A percentile compares a stretch with the other conserved stretches of the same genome.
These are phyloP conservation scores for Stegastes partitus DNA, from an alignment of 2,113 vertebrate species.

Conservation along the genomic window DNA sequence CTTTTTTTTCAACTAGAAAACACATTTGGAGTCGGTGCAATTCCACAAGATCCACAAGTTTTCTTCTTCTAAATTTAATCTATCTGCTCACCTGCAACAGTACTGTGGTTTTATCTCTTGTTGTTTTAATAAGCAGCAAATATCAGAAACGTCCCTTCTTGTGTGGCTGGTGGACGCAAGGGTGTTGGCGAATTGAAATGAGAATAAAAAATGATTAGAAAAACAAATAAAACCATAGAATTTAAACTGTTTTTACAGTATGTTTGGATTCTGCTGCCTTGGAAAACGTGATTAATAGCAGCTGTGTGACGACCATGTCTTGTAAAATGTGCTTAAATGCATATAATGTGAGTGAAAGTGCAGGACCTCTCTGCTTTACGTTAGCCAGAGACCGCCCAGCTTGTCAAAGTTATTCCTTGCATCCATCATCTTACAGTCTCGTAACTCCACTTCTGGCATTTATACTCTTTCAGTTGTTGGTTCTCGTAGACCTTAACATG, in stretches of 20 bases:
- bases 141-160: no score
- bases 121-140: no score
- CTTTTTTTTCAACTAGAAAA: no score
- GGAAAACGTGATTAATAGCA: not conserved
- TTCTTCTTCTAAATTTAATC: no score
- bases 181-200: no score
- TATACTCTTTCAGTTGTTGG: not conserved
- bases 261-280: not conserved
- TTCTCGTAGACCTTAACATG: no score
- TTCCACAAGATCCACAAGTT: no score
- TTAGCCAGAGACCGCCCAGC: not conserved
- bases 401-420: not conserved
- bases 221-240: not conserved
- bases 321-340: not conserved
- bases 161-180: no score
- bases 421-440: not conserved
- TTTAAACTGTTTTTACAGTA: no score
- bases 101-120: no score
- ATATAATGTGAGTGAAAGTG: not conserved
- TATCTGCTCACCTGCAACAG: no score
- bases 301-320: not conserved
- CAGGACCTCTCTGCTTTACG: constrained; percentile 1
- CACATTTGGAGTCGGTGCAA: no score
- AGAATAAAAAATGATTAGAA: not conserved
- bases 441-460: constrained; percentile 1